These are phyloP conservation scores for Dasyprocta punctata DNA, from an alignment of 2,113 vertebrate species.

Conservation along the genomic window DNA sequence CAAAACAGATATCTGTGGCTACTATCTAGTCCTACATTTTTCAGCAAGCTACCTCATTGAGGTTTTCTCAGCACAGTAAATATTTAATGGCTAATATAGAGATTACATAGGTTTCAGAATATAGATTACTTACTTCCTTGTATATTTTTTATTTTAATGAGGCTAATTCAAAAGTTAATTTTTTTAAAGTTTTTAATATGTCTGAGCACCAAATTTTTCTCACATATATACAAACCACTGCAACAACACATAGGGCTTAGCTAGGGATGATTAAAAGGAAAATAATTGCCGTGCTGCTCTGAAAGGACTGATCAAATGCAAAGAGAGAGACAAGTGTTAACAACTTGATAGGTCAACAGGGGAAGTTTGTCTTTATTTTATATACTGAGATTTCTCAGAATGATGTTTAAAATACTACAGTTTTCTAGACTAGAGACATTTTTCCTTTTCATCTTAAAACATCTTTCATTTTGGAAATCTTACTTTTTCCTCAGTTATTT, in stretches of 20 bases:
- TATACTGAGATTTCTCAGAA: neutral
- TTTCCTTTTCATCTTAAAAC: neutral
- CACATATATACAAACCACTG: neutral
- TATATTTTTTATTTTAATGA: constrained; percentile 8
- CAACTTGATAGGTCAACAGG: neutral
- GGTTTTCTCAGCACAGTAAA: neutral
- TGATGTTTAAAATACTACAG: neutral
- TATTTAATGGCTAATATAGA: neutral
- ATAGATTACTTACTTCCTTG: neutral
- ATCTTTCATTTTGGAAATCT: neutral
- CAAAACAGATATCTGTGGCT: constrained; percentile 7
- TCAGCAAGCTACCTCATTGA: neutral
- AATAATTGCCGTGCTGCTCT: neutral
- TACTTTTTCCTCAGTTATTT: neutral
- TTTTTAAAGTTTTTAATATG: neutral
- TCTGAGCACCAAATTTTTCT: neutral
- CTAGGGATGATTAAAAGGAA: neutral
- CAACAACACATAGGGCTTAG: neutral
- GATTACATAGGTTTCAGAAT: neutral
- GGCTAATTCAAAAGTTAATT: neutral
- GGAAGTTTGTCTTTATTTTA: neutral
- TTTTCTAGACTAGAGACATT: neutral
- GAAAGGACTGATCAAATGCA: neutral
- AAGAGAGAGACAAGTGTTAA: neutral
- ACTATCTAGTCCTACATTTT: neutral